phyloP scores from a whole-genome alignment of 2,113 vertebrate genomes.

The Poeciliopsis turrubarensis region DNA sequence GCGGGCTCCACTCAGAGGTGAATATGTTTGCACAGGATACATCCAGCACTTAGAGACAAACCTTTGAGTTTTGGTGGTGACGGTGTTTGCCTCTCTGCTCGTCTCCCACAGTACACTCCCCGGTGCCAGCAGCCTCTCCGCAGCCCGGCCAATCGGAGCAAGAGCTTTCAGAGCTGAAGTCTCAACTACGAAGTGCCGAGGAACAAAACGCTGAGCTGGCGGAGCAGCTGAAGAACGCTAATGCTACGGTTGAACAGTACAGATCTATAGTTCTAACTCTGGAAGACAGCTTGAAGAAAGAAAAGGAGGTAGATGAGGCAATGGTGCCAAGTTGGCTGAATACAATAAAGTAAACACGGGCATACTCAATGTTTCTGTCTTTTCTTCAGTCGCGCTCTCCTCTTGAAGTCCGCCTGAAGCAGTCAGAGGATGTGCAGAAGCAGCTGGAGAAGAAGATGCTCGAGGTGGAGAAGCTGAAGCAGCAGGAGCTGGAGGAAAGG shows the following conservation, averaged over 20 bases:
- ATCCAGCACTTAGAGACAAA: not conserved
- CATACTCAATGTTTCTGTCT: not conserved
- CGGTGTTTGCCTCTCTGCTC: not conserved
- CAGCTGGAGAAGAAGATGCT: conserved; percentile 91
- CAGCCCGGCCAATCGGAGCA: conserved; percentile 66
- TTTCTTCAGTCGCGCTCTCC: conserved; percentile 71
- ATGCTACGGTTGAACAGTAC: conserved; percentile 90
- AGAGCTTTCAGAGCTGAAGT: conserved; percentile 85
- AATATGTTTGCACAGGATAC: not conserved
- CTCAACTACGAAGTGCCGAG: conserved; percentile 84
- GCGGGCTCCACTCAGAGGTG: conserved; percentile 66
- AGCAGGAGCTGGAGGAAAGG: conserved; percentile 88
- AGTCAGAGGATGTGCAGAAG: conserved; percentile 87
- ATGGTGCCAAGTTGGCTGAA: not conserved
- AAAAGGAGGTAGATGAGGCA: conserved; percentile 85
- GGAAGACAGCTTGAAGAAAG: conserved; percentile 94
- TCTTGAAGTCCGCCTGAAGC: conserved; percentile 88
- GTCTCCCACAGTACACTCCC: conserved; percentile 39
- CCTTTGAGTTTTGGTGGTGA: not conserved
- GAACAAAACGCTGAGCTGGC: conserved; percentile 87
- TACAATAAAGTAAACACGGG: not conserved
- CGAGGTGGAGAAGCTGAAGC: conserved; percentile 90
- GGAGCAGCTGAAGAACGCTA: conserved; percentile 89
- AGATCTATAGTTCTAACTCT: conserved; percentile 89
- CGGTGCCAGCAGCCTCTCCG: conserved; percentile 46